Conservation (phyloP, 2,113 vertebrate genomes). For the Perognathus longimembris region DNA sequence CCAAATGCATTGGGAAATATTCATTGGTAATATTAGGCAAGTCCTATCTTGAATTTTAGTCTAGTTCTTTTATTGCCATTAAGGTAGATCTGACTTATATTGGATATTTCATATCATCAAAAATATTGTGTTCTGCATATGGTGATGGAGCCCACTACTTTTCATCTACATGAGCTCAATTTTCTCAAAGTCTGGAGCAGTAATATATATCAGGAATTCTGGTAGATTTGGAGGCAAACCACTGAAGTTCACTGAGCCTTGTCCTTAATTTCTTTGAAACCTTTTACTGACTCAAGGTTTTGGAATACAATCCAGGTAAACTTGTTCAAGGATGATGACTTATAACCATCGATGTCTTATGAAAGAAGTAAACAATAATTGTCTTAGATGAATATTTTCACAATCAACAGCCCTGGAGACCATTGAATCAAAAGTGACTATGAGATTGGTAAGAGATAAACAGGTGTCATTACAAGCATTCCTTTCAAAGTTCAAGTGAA, state of each 20-base stretch:
- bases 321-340: neutral
- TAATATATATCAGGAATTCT: neutral
- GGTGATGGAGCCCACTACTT: neutral
- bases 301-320: slow-evolving; percentile 16
- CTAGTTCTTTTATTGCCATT: neutral
- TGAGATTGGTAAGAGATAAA: slow-evolving; percentile 28
- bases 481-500: slow-evolving; percentile 51
- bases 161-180: neutral
- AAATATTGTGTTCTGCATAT: neutral
- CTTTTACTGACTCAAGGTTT: slow-evolving; percentile 41
- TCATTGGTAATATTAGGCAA: slow-evolving; percentile 64
- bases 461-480: slow-evolving; percentile 17
- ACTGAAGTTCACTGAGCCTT: neutral
- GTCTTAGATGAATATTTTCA: slow-evolving; percentile 44
- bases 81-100: slow-evolving; percentile 16
- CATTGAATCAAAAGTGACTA: slow-evolving; percentile 2
- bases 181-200: neutral
- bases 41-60: slow-evolving; percentile 41
- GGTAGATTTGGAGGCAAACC: neutral
- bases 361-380: neutral
- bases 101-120: slow-evolving; percentile 14
- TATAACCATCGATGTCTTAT: neutral
- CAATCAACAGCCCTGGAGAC: slow-evolving; percentile 20
- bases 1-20: slow-evolving; percentile 60
- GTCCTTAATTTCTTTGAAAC: neutral